phyloP scores from a whole-genome alignment of 2,113 vertebrate species.

The Sinocyclocheilus grahami region DNA sequence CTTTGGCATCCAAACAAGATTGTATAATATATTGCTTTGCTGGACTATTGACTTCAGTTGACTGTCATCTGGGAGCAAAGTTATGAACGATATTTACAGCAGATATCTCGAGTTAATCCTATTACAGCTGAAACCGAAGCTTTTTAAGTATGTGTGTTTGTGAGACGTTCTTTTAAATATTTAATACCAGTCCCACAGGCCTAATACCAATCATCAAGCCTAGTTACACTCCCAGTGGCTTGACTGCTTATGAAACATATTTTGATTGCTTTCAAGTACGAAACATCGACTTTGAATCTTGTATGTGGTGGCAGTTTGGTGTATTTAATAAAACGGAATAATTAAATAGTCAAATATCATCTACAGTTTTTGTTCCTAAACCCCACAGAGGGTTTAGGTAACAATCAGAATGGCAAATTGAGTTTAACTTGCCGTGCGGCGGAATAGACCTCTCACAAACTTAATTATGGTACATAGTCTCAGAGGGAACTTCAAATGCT shows the following conservation, averaged over 20 bases:
- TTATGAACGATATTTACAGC: slow-evolving; percentile 39
- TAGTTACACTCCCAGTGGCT: slow-evolving; percentile 19
- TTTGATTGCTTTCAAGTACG: slow-evolving; percentile 39
- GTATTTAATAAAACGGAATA: slow-evolving; percentile 47
- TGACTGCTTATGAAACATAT: slow-evolving; percentile 42
- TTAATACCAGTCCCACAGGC: slow-evolving; percentile 24
- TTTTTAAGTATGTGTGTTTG: slow-evolving; percentile 32
- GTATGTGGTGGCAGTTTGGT: slow-evolving; percentile 14
- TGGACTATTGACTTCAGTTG: slow-evolving; percentile 22
- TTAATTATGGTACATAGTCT: slow-evolving; percentile 51
- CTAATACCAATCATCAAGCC: slow-evolving; percentile 37
- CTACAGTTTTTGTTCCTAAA: slow-evolving; percentile 46
- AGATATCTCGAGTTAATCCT: slow-evolving; percentile 25
- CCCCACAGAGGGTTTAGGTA: slow-evolving; percentile 42
- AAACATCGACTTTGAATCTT: slow-evolving; percentile 33
- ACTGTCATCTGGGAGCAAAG: slow-evolving; percentile 29
- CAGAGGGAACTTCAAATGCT: slow-evolving; percentile 44
- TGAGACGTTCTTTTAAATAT: slow-evolving; percentile 13
- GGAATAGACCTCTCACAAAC: slow-evolving; percentile 39
- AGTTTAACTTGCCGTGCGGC: slow-evolving; percentile 38
- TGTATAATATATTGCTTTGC: slow-evolving; percentile 17
- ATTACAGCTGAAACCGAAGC: slow-evolving; percentile 25
- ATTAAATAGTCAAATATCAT: slow-evolving; percentile 53
- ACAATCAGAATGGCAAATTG: slow-evolving; percentile 54
- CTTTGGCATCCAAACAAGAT: background rate